These are phyloP conservation scores for Cassiopea xamachana DNA, from an alignment of 30 jellyfish, hydroid and myxozoan genomes.

Conservation along the genomic window DNA sequence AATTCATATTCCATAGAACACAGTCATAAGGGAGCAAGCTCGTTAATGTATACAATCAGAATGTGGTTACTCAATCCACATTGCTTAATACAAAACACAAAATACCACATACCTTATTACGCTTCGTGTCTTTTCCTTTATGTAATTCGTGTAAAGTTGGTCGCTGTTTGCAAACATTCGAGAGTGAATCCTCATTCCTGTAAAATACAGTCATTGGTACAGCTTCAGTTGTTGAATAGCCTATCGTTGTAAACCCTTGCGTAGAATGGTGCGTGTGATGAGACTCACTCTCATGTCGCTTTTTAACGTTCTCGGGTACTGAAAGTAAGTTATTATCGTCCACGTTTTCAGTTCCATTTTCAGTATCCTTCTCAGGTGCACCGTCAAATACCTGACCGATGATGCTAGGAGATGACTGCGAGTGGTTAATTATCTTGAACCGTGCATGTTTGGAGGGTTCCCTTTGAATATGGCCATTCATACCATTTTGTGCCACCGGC, in stretches of 20 bases:
- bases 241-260: slow-evolving; percentile 76
- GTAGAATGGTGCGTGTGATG: slow-evolving; percentile 66
- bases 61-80: too few relatives aligned
- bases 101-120: slow-evolving; percentile 6
- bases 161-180: slow-evolving; percentile 80
- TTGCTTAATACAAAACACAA: not conserved
- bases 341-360: not conserved
- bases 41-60: too few relatives aligned
- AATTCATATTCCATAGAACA: too few relatives aligned
- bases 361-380: not conserved
- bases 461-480: slow-evolving; percentile 9
- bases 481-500: slow-evolving; percentile 3
- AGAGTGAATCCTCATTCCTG: slow-evolving; percentile 89
- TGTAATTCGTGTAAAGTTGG: slow-evolving; percentile 95
- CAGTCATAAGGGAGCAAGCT: too few relatives aligned
- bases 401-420: slow-evolving; percentile 31
- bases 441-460: slow-evolving; percentile 74
- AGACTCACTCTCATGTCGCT: slow-evolving; percentile 50
- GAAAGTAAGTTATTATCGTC: slow-evolving; percentile 9
- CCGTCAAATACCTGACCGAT: not conserved
- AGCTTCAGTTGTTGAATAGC: slow-evolving; percentile 97
- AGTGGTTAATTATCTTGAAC: slow-evolving; percentile 72
- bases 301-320: slow-evolving; percentile 45
- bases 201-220: slow-evolving; percentile 96
- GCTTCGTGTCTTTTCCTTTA: slow-evolving; percentile 62